Evolutionary conservation across 2,113 vertebrate species (phyloP).

Genomic region (Cavia porcellus): DNA sequence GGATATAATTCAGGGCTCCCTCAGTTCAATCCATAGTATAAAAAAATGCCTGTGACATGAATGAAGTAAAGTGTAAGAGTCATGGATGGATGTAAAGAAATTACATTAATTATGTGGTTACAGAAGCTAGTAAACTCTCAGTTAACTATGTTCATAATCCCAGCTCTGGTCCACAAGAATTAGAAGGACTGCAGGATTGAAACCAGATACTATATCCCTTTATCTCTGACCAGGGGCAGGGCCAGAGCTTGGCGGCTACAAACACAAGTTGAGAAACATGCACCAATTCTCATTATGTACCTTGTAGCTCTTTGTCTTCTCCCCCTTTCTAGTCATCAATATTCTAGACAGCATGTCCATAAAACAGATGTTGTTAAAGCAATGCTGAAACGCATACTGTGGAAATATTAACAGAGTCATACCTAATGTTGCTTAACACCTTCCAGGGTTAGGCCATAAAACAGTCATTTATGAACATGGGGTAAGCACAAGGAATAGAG

Average conservation of each 20-base stretch:
- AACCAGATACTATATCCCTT: not conserved
- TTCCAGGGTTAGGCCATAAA: slow-evolving; percentile 23
- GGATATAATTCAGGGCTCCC: not conserved
- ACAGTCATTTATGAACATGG: not conserved
- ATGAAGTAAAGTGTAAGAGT: not conserved
- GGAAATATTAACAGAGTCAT: not conserved
- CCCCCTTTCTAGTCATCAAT: not conserved
- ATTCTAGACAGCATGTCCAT: not conserved
- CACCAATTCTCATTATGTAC: not conserved
- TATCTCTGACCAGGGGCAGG: not conserved
- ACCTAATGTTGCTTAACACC: slow-evolving; percentile 45
- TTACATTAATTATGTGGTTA: not conserved
- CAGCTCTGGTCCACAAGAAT: not conserved
- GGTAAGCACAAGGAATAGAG: not conserved
- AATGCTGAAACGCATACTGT: not conserved
- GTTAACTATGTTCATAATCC: not conserved
- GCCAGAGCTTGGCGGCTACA: not conserved
- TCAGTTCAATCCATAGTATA: not conserved
- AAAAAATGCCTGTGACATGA: not conserved
- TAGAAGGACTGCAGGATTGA: not conserved
- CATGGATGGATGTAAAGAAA: not conserved
- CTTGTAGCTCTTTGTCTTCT: not conserved
- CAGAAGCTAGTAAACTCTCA: not conserved
- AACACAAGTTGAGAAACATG: not conserved
- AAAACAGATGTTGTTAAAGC: slow-evolving; percentile 4